Evolutionary conservation across 2,797 vertebrate genomes (phyloP).

Genomic region (Poecilia gillii): DNA sequence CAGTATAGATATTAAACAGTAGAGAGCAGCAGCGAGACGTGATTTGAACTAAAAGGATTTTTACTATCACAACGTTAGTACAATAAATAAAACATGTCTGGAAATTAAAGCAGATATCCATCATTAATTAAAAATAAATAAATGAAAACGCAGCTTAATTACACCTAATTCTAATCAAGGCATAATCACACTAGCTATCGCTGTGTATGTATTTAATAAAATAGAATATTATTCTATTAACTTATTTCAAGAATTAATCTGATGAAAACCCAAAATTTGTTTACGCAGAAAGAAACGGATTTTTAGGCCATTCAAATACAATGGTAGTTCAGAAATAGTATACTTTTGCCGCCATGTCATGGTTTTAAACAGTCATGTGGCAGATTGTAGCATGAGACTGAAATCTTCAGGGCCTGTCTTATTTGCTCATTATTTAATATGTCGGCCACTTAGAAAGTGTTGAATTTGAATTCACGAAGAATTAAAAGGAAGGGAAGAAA

Average conservation of each 20-base stretch:
- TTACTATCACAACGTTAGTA: neutral
- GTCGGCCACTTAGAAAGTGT: neutral
- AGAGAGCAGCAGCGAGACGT: conserved; percentile 58
- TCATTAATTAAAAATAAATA: neutral
- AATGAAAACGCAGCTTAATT: neutral
- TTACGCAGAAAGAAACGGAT: neutral
- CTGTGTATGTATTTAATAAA: neutral
- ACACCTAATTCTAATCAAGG: neutral
- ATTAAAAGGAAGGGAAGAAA: neutral
- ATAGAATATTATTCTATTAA: neutral
- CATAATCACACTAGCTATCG: neutral
- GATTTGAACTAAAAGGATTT: neutral
- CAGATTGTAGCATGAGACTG: neutral
- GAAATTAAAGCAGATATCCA: neutral
- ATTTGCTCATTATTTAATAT: neutral
- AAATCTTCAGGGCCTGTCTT: neutral
- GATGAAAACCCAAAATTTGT: neutral
- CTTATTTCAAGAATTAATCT: neutral
- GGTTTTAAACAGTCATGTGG: neutral
- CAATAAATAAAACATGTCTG: neutral
- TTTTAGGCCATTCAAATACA: neutral
- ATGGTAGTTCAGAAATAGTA: neutral
- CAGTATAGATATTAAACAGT: conserved; percentile 37
- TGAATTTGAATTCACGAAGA: neutral
- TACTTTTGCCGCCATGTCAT: neutral